These are phyloP conservation scores for Chionomys nivalis DNA, from an alignment of 2,113 vertebrate species.

Conservation along the genomic window DNA sequence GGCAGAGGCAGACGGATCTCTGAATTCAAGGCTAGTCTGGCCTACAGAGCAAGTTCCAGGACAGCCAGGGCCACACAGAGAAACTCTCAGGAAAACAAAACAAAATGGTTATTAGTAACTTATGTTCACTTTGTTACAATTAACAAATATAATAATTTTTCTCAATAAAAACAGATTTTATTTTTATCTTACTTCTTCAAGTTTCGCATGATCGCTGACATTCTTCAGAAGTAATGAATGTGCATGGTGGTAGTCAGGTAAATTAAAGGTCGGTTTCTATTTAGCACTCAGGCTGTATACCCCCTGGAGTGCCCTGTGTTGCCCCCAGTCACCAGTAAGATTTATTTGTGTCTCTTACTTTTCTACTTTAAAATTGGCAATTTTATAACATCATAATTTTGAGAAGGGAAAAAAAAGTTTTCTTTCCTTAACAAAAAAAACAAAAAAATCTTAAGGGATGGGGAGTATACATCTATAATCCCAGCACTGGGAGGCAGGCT, in stretches of 20 bases:
- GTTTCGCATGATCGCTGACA: neutral
- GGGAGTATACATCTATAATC: neutral
- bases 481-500: neutral
- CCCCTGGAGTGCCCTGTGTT: neutral
- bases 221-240: constrained; percentile 50
- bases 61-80: neutral
- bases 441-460: neutral
- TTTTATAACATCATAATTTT: constrained; percentile 16
- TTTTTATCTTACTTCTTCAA: constrained; percentile 15
- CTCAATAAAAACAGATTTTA: constrained; percentile 21
- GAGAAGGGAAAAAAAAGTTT: too few species aligned
- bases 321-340: neutral
- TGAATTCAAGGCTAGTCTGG: neutral
- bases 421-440: neutral
- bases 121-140: constrained; percentile 9
- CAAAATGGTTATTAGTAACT: neutral
- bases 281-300: neutral
- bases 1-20: neutral
- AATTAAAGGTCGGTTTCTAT: constrained; percentile 16
- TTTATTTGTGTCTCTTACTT: constrained; percentile 27
- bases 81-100: neutral
- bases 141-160: constrained; percentile 28
- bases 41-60: neutral
- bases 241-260: neutral
- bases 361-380: constrained; percentile 16